Percentiles rank a stretch among this genome's conserved stretches.
These are phyloP conservation scores for Acleris literana DNA, from an alignment of 2,888 invertebrate species.

Conservation along the genomic window DNA sequence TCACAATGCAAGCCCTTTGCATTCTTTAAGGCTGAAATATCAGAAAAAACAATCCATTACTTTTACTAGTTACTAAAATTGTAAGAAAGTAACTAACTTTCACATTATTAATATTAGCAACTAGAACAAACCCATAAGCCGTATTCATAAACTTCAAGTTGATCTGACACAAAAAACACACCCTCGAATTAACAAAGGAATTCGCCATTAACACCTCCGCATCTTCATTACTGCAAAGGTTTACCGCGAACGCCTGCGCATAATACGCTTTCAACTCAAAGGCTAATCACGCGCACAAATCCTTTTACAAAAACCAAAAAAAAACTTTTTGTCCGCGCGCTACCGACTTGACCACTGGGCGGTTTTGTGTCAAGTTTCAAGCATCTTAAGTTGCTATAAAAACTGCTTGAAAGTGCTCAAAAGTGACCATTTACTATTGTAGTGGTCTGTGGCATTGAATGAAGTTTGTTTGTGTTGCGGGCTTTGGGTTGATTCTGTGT, in stretches of 20 bases:
- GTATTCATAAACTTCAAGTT: constrained; percentile 5
- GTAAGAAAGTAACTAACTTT: not conserved
- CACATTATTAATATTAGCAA: not conserved
- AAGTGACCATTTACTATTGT: constrained; percentile 52
- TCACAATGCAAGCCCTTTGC: no score
- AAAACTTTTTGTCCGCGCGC: constrained; percentile 46
- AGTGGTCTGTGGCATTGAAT: constrained; percentile 25
- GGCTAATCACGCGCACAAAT: constrained; percentile 51
- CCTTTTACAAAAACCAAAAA: constrained; percentile 53
- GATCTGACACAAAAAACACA: constrained; percentile 9
- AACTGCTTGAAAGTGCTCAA: constrained; percentile 45
- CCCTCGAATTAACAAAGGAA: constrained; percentile 20
- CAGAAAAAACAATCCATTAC: no score
- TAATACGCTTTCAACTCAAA: constrained; percentile 43
- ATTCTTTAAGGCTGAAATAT: no score
- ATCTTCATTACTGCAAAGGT: constrained; percentile 35
- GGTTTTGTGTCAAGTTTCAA: constrained; percentile 53
- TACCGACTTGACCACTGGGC: constrained; percentile 58
- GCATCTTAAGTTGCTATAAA: constrained; percentile 51
- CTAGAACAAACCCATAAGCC: not conserved
- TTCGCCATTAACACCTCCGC: constrained; percentile 32
- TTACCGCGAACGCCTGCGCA: constrained; percentile 59
- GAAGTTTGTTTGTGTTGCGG: constrained; percentile 27
- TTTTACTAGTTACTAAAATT: no score
- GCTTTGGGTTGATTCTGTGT: constrained; percentile 11